Evolutionary conservation across 2,888 invertebrate genomes (phyloP).

Genomic region (Hybos culiciformis): DNA sequence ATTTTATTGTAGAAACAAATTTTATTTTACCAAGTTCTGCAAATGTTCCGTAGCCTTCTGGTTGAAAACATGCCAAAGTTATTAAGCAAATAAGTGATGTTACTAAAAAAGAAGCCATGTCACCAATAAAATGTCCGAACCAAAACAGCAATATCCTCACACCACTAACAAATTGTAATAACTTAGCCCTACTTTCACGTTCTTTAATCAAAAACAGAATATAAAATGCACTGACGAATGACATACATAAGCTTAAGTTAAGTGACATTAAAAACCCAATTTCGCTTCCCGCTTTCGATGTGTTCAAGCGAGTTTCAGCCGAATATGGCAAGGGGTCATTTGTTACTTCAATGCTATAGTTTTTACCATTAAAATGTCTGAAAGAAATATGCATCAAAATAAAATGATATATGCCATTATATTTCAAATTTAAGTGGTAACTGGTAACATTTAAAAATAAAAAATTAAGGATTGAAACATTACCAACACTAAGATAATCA

Average conservation of each 20-base stretch:
- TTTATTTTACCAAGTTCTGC: slow-evolving; percentile 22
- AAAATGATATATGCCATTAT: not conserved
- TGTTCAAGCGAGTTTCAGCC: slow-evolving; percentile 40
- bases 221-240: slow-evolving; percentile 52
- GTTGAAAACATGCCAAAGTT: slow-evolving; percentile 50
- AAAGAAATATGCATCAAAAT: not conserved
- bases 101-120: slow-evolving; percentile 45
- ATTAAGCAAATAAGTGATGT: slow-evolving; percentile 48
- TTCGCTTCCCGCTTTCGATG: not conserved
- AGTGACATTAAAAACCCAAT: slow-evolving; percentile 49
- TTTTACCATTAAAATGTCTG: too few species aligned
- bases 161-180: slow-evolving; percentile 64
- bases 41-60: slow-evolving; percentile 38
- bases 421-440: too few species aligned
- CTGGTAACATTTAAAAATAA: too few species aligned
- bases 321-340: slow-evolving; percentile 59
- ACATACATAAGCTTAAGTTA: slow-evolving; percentile 60
- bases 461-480: too few species aligned
- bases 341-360: slow-evolving; percentile 32
- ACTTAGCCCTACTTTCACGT: slow-evolving; percentile 55
- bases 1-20: too few species aligned
- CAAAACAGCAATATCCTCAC: slow-evolving; percentile 56
- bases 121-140: slow-evolving; percentile 50
- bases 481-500: too few species aligned
- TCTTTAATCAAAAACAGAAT: slow-evolving; percentile 51